These are phyloP conservation scores for Ivindomyrus marchei DNA, from an alignment of 2,113 vertebrate species.

Conservation along the genomic window DNA sequence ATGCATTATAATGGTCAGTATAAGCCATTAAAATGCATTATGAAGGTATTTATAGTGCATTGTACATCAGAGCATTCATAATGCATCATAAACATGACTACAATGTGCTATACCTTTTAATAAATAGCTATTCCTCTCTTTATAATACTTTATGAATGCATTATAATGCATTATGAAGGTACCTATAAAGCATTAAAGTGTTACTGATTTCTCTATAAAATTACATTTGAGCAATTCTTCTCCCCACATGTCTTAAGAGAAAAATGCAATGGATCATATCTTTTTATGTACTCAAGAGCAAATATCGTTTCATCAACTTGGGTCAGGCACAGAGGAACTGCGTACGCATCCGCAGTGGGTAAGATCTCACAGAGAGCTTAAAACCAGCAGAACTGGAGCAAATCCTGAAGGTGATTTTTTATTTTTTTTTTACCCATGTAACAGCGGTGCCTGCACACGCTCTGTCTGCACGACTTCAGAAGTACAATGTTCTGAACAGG, in stretches of 20 bases:
- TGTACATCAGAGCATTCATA: neutral
- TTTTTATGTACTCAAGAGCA: neutral
- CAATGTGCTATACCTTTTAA: neutral
- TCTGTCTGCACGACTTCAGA: neutral
- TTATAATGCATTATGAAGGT: neutral
- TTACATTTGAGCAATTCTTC: neutral
- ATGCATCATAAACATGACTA: neutral
- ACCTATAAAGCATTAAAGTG: neutral
- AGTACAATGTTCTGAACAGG: slow-evolving; percentile 3
- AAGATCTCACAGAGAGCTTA: neutral
- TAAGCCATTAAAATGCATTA: neutral
- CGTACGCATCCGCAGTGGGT: neutral
- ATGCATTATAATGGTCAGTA: neutral
- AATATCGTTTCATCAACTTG: neutral
- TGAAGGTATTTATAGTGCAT: neutral
- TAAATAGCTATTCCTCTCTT: neutral
- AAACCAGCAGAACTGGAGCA: neutral
- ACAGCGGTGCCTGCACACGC: neutral
- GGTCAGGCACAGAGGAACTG: neutral
- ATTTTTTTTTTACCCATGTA: neutral
- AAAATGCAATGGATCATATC: neutral
- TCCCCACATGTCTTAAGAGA: neutral
- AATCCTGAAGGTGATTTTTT: neutral
- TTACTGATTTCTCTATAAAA: neutral
- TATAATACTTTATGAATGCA: neutral